These are phyloP conservation scores for Amphipyra berbera DNA, from an alignment of 2,888 invertebrate species.

Conservation along the genomic window DNA sequence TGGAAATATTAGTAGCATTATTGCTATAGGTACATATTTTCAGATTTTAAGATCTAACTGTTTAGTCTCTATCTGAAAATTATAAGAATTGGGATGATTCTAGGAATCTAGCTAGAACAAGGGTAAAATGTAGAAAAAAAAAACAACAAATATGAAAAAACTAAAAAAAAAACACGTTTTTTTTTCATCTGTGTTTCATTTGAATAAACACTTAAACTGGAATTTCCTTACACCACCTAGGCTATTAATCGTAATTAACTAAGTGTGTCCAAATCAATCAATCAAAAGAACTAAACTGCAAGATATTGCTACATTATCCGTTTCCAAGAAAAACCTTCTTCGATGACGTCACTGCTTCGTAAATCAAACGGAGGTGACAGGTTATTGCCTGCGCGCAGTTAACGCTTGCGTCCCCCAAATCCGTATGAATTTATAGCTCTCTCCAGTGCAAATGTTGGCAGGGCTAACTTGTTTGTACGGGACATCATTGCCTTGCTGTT, in stretches of 20 bases:
- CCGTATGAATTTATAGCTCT: conserved; percentile 70
- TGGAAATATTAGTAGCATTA: no score
- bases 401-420: conserved; percentile 69
- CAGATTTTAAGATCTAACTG: no score
- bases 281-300: conserved; percentile 17
- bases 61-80: no score
- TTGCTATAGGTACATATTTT: no score
- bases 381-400: conserved; percentile 74
- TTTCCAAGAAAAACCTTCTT: conserved; percentile 34
- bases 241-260: not conserved
- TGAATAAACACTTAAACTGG: no score
- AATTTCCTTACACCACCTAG: not conserved
- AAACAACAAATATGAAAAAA: no score
- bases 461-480: conserved; percentile 44
- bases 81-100: no score
- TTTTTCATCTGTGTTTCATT: no score
- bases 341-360: conserved; percentile 57
- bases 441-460: conserved; percentile 54
- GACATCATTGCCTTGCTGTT: conserved; percentile 44
- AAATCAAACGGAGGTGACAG: conserved; percentile 71
- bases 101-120: no score
- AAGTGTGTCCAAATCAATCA: conserved; percentile 18
- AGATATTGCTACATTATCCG: conserved; percentile 15
- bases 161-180: no score
- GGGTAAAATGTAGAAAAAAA: no score